Evolutionary conservation across 1,140 invertebrate species (phyloP).

Genomic region (Drosophila gunungcola): DNA sequence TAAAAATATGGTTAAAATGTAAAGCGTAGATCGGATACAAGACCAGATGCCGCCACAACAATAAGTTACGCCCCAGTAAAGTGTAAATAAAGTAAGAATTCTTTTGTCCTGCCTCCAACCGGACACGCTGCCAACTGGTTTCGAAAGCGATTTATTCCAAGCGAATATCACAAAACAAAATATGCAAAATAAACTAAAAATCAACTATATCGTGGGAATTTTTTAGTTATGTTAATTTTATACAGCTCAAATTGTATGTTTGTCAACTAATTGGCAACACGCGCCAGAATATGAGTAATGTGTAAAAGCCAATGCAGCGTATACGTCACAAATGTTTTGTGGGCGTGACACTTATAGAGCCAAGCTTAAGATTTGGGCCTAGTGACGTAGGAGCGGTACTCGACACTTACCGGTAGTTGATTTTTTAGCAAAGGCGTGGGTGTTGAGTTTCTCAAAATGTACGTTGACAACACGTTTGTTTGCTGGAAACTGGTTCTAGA

Average conservation of each 20-base stretch:
- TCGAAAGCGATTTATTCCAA: slow-evolving; percentile 36
- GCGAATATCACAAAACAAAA: slow-evolving; percentile 20
- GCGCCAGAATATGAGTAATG: slow-evolving; percentile 71
- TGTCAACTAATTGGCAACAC: slow-evolving; percentile 68
- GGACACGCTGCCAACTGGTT: slow-evolving; percentile 71
- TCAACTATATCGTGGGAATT: slow-evolving; percentile 62
- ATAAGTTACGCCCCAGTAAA: slow-evolving; percentile 43
- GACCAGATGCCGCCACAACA: slow-evolving; percentile 36
- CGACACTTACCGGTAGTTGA: slow-evolving; percentile 64
- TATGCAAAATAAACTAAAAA: slow-evolving; percentile 22
- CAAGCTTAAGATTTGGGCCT: slow-evolving; percentile 37
- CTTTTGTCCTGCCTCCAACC: slow-evolving; percentile 71
- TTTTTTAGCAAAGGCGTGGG: slow-evolving; percentile 42
- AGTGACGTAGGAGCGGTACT: slow-evolving; percentile 63
- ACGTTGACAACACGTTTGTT: slow-evolving; percentile 62
- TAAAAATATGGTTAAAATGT: slow-evolving; percentile 51
- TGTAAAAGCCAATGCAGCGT: slow-evolving; percentile 12
- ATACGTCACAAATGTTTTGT: slow-evolving; percentile 66
- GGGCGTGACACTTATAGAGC: slow-evolving; percentile 65
- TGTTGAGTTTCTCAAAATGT: not conserved
- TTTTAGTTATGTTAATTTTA: slow-evolving; percentile 68
- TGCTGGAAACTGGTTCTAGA: slow-evolving; percentile 73
- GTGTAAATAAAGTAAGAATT: slow-evolving; percentile 50
- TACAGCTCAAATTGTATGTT: slow-evolving; percentile 55
- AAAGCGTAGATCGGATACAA: slow-evolving; percentile 66